phyloP scores from a whole-genome alignment of 2,113 vertebrate genomes.

The Indicator maculatus region DNA sequence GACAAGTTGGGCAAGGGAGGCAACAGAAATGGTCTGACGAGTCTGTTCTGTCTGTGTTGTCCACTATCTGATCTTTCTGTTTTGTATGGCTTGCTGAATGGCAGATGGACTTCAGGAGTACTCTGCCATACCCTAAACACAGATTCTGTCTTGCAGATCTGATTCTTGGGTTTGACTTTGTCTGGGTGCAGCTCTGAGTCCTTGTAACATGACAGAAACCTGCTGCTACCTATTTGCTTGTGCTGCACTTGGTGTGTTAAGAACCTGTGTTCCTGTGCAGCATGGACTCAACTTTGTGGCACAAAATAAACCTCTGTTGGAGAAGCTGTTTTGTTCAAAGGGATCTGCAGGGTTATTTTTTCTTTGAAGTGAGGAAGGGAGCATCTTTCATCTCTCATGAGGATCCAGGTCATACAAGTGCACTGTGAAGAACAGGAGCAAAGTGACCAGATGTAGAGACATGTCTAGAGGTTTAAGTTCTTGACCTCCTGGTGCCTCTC shows the following conservation, averaged over 20 bases:
- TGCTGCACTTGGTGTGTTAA: background rate
- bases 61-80: background rate
- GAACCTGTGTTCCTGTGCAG: background rate
- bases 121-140: fast-evolving
- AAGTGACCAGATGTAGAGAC: background rate
- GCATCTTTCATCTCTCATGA: background rate
- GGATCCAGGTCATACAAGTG: background rate
- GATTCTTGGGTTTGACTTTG: background rate
- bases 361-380: background rate
- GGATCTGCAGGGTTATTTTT: background rate
- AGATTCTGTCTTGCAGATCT: background rate
- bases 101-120: background rate
- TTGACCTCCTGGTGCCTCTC: background rate
- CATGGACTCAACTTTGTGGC: background rate
- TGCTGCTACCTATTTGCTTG: background rate
- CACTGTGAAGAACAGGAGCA: background rate
- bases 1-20: background rate
- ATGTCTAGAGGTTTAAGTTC: background rate
- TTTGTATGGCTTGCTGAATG: background rate
- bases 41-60: background rate
- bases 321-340: background rate
- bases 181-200: background rate
- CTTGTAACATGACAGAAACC: background rate
- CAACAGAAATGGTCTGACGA: background rate
- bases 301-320: background rate